Base-by-base conservation (phyloP, 2,888 invertebrate species). In the Machimus atricapillus region DNA sequence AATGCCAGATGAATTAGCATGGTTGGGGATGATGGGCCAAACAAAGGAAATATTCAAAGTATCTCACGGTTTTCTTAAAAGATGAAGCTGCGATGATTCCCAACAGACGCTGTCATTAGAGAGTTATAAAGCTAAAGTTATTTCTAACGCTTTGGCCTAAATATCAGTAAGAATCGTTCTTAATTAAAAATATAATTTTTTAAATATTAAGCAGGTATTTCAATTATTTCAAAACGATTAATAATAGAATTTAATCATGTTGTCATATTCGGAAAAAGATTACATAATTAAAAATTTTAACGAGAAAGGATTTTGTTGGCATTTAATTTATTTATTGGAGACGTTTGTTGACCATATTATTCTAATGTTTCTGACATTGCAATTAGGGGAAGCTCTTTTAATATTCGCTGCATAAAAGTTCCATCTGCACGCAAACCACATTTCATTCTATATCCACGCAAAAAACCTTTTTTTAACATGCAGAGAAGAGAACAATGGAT, bases 1-100 rank as follows among this genome's bases (percentile, higher is more conserved):
- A 79, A 79, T 23, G 79, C 46, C 79, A 79, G 27, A 79, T 79
- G 40, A 79, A 79, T 79, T 79, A 79, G 79, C 19, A 19, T 43
- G 19, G 79, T 6, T 37, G 16, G 46, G 40, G 79, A 40, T 40
- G 78, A 37, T 66, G 66, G 66, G 12, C 66, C 23, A 79, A 79
- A 79, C 40, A 79, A 43, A 79, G 79, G 5, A 79, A 43, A 12
- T 79, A 79, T 79, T 76, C 37, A n/a, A 31, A 76, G 2, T 76
- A 76, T 76, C 37, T 40, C 40, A n/a, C 76, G 37, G n/a, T 34
- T 34, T n/a, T 37, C 66, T 27, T 66, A 27, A 76, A 76, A 76
- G 76, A 37, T 76, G 37, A 37, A 27, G 76, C 19, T 37, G 76
- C n/a, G 76, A n/a, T 76, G 76, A 76, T 76, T 76, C 76, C 76